A percentile compares a stretch with the other conserved stretches of the same genome.
Conservation (phyloP, 2,888 invertebrate genomes). For the Halocaridina rubra region DNA sequence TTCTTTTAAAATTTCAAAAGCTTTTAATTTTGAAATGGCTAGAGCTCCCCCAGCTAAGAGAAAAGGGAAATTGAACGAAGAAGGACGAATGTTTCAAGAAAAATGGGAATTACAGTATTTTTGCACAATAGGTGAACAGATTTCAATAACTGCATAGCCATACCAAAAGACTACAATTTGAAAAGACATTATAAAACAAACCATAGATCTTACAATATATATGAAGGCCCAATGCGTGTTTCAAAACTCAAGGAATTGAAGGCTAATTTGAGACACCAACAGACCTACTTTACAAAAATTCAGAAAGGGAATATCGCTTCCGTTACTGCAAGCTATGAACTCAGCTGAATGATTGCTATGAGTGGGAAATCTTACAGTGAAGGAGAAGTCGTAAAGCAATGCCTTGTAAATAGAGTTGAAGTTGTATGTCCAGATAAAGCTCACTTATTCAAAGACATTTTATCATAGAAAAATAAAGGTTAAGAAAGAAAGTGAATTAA, state of each 20-base stretch:
- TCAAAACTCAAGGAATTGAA: not conserved
- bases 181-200: conserved; percentile 8
- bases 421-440: too few relatives aligned
- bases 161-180: not conserved
- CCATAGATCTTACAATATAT: not conserved
- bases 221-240: not conserved
- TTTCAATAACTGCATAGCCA: not conserved
- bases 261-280: not conserved
- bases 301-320: not conserved
- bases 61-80: not conserved
- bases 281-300: not conserved
- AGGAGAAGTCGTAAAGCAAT: too few relatives aligned
- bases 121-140: not conserved
- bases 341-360: not conserved
- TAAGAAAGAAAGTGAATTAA: too few relatives aligned
- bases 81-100: not conserved
- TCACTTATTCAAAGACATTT: too few relatives aligned
- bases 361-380: conserved; percentile 3
- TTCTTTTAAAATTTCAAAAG: not conserved
- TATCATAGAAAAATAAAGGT: too few relatives aligned
- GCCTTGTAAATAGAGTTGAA: too few relatives aligned
- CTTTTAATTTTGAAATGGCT: not conserved
- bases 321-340: conserved; percentile 3
- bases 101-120: not conserved
- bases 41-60: not conserved